Evolutionary conservation across 1,140 invertebrate genomes (phyloP), one percentile per base, ranked within the genome.

Genomic region (Scaptodrosophila lebanonensis): DNA sequence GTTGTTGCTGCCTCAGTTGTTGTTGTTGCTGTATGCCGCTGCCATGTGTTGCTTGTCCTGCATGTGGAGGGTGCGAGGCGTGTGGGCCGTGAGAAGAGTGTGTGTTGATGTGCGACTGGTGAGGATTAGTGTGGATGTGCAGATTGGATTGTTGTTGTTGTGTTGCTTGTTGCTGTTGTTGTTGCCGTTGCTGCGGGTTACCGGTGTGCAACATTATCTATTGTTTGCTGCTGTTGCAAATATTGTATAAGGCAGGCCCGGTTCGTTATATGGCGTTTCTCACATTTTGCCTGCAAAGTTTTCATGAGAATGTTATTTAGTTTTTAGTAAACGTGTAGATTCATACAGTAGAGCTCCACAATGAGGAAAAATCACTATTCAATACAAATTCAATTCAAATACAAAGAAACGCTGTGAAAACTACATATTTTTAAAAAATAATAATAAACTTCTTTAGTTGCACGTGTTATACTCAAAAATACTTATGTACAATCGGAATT

Each of bases 31-130:
- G 30, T 1, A 51, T 51, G 20, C 52, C 30, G 27, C 61, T 44
- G 38, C 33, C 48, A 49, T 59, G 56, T 64, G 65, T 64, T 59
- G 65, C 61, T 20, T n/a, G n/a, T n/a, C 18, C 18, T 32, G 40
- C 16, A 42, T 25, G 4, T 11, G 51, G 50, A 30, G n/a, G n/a
- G n/a, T n/a, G n/a, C n/a, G n/a, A n/a, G n/a, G n/a, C n/a, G n/a
- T n/a, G n/a, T n/a, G n/a, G n/a, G n/a, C n/a, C n/a, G 8, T 25
- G 22, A 25, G 3, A 25, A 4, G 22, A 25, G n/a, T 25, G 22
- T 25, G 22, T 25, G 22, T 25, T 25, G 22, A 25, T 25, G 22
- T 25, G 22, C 8, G 3, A 8, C 8, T 25, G 22, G 3, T 25
- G 22, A n/a, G n/a, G n/a, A n/a, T n/a, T n/a, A 60, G 22, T 27